Base-by-base conservation (phyloP, 2,888 invertebrate species). In the Eristalis arbustorum region DNA sequence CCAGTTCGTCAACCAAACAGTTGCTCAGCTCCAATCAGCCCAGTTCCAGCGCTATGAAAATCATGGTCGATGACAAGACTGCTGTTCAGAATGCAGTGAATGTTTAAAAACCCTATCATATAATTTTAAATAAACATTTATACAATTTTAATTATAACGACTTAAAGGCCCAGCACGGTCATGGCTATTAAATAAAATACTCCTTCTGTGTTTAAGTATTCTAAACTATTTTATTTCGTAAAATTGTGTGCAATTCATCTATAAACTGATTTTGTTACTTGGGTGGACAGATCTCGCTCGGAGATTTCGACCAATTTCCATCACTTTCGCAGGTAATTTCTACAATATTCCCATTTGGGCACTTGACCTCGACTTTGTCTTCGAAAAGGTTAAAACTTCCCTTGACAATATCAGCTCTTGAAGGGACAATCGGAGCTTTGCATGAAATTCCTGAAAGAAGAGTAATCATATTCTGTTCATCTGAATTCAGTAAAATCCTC, bases 1-100 rank as follows among this genome's bases (percentile, higher is more conserved):
- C 96, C 8, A 95, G 95, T 76, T 96, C 96, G n/a, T 96, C 96
- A 62, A 96, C 96, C 3, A 94, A 96, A 31, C 96, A 96, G 91
- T 93, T 96, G 88, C 94, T 96, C 88, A 94, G 95, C 77, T 93
- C 94, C 22, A 93, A 93, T 88, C 92, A 91, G 72, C 90, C 92
- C 49, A 90, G 91, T 81, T 90, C 91, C 69, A 89, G 90, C 56
- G 90, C 89, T 34, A 91, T 91, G 23, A 92, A 92, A 84, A 92
- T 92, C 11, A 92, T 92, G 69, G 90, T 91, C 14, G 92, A 92
- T 84, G 92, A 92, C 76, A 92, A 92, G 88, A 91, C 90, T 72
- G 90, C 90, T 31, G 88, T 91, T 40, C 92, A 91, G 82, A 92
- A 92, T 90, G 92, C 92, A 66, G 91, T 92, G 31, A 92, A 92